These are phyloP conservation scores for Orcinus orca DNA, from an alignment of 2,113 vertebrate genomes.

Conservation along the genomic window DNA sequence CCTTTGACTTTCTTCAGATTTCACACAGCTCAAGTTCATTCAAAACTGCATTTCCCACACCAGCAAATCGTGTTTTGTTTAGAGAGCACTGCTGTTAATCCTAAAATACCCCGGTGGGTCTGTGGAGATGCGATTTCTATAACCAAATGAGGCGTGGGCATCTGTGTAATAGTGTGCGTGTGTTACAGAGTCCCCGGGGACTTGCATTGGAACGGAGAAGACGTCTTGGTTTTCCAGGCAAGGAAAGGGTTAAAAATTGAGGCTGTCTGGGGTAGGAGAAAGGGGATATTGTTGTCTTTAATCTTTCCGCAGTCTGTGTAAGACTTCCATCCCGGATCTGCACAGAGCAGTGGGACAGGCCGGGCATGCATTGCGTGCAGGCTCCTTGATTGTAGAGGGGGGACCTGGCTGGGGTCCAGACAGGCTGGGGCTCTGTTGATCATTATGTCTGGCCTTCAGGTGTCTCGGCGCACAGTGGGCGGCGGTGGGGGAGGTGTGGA, in stretches of 20 bases:
- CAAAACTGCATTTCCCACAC: not conserved
- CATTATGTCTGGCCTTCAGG: slow-evolving; percentile 98
- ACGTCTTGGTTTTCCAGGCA: slow-evolving; percentile 25
- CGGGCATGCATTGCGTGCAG: slow-evolving; percentile 85
- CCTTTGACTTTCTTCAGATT: slow-evolving; percentile 43
- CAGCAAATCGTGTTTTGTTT: not conserved
- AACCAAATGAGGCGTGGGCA: slow-evolving; percentile 34
- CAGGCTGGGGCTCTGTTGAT: slow-evolving; percentile 94
- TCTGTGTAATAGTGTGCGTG: not conserved
- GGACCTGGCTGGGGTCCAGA: slow-evolving; percentile 89
- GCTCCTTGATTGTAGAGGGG: slow-evolving; percentile 86
- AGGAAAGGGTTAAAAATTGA: slow-evolving; percentile 77
- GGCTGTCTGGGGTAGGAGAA: slow-evolving; percentile 79
- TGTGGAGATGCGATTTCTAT: slow-evolving; percentile 1
- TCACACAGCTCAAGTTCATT: slow-evolving; percentile 33
- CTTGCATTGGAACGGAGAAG: not conserved
- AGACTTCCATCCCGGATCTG: slow-evolving; percentile 86
- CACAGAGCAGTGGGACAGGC: slow-evolving; percentile 84
- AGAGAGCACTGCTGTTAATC: not conserved
- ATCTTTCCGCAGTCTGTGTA: slow-evolving; percentile 86
- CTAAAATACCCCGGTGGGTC: slow-evolving; percentile 5
- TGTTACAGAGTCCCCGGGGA: slow-evolving; percentile 44
- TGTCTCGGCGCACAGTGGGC: slow-evolving; percentile 91
- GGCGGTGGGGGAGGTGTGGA: slow-evolving; percentile 89
- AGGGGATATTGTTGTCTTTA: slow-evolving; percentile 88